Evolutionary conservation across 2,113 vertebrate species (phyloP), one percentile per base, ranked within the genome.

Genomic region (Numenius arquata): DNA sequence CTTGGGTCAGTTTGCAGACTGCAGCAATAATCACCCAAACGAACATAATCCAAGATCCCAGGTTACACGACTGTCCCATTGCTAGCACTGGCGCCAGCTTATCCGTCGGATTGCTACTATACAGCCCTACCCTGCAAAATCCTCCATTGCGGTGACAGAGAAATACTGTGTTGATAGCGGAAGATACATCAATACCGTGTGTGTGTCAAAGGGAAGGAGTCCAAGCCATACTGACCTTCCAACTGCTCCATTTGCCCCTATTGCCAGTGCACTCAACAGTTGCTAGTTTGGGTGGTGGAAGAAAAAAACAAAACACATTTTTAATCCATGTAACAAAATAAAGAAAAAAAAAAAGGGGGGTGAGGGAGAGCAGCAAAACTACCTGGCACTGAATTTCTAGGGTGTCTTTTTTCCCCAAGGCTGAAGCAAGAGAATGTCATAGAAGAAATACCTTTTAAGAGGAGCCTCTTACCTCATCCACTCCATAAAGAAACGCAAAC

Each of bases 241-340:
- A 71, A 99, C 99, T 3, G 99, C 99, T 96, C 99, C 99, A 8
- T 98, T 71, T n/a, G 98, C 99, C 92, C 99, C 99, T 96, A 99
- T 38, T 40, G 87, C 98, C 96, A 99, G 96, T 19, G 97, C 99
- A 83, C 98, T 97, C 85, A 99, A 94, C 80, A 99, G 97, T 98
- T 99, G 99, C 99, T 99, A 93, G 48, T 87, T 82, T 82, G 90
- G 70, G 94, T n/a, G 12, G 22, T 58, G 15, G 50, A 4, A 61
- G 29, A 88, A 48, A 97, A 34, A 96, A 75, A 91, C 47, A 59
- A 13, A 2, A 11, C 16, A 27, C 2, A 76, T 77, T 67, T 17
- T 81, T 66, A 93, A 34, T 92, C 81, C 23, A 62, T 4, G 2
- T 79, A 84, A 85, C n/a, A 73, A 86, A 95, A 78, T 52, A 27